Evolutionary conservation across 2,113 vertebrate genomes (phyloP), one percentile per base, ranked within the genome.

Genomic region (Rhagologus leucostigma): DNA sequence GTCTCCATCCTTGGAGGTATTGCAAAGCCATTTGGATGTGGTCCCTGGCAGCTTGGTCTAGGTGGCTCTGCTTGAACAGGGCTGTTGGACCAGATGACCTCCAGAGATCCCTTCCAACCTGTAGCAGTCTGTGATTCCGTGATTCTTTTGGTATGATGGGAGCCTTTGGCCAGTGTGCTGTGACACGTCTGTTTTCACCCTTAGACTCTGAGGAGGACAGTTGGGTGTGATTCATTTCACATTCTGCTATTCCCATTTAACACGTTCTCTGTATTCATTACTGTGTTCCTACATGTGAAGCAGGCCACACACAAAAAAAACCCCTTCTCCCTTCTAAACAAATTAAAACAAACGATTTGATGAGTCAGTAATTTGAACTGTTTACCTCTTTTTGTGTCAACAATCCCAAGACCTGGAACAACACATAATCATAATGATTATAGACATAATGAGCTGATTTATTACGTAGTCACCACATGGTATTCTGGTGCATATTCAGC

Each of bases 301-400:
- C 57, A 76, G 60, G 71, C 63, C 55, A 82, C 19, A n/a, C 47
- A 75, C 17, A 78, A 53, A 73, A 87, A 93, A 56, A 49, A 3
- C 78, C 49, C 50, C 53, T 93, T 74, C 17, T 56, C 3, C 62
- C 18, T 77, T 76, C 42, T 87, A 57, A 76, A 82, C 47, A 91
- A 89, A 95, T 90, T 83, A 73, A 91, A 96, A 53, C 62, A 79
- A 80, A 80, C 2, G 5, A 80, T 96, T 96, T 93, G 91, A 94
- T 91, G 82, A 95, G 81, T 94, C 96, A 94, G 84, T 96, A 94
- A 94, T 96, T 96, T 93, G 90, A 77, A 93, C 41, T 94, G 89
- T 85, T 95, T 94, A 90, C 82, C 63, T 90, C 75, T 33, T 93
- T 89, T 93, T 91, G 76, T 95, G 93, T 96, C 91, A 96, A 96